Conservation (phyloP, 2,797 vertebrate species). For the Acropternis orthonyx region DNA sequence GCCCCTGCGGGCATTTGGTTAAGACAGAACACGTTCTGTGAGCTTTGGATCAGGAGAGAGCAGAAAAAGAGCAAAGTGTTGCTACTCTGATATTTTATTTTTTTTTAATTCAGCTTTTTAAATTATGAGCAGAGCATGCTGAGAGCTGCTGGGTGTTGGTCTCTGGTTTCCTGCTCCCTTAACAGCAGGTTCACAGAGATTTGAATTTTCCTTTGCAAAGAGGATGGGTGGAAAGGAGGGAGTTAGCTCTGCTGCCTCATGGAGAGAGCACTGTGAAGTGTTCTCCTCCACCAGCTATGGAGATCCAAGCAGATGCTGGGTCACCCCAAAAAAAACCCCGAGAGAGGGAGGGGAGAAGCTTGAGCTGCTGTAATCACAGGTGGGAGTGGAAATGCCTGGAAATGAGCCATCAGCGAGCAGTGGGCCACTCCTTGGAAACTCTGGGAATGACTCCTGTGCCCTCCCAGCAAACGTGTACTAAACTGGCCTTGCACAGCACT, state of each 20-base stretch:
- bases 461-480: not conserved
- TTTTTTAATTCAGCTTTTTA: not conserved
- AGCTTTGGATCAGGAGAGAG: not conserved
- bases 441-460: not conserved
- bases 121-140: not conserved
- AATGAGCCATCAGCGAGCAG: not conserved
- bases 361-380: conserved; percentile 8
- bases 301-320: not conserved
- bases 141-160: not conserved
- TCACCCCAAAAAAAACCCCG: not conserved
- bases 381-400: conserved; percentile 20
- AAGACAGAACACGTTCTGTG: not conserved
- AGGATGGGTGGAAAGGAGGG: not conserved
- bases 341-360: not conserved
- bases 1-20: not conserved
- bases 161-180: not conserved
- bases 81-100: not conserved
- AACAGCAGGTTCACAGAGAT: not conserved
- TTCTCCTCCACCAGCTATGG: not conserved
- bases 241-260: not conserved
- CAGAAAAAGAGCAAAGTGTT: not conserved
- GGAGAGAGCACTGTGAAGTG: not conserved
- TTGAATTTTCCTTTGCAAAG: not conserved
- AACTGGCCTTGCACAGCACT: not conserved
- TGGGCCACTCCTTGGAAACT: not conserved